A percentile compares a stretch with the other conserved stretches of the same genome.
Conservation (phyloP, 2,113 vertebrate genomes). For the Lagopus muta region DNA sequence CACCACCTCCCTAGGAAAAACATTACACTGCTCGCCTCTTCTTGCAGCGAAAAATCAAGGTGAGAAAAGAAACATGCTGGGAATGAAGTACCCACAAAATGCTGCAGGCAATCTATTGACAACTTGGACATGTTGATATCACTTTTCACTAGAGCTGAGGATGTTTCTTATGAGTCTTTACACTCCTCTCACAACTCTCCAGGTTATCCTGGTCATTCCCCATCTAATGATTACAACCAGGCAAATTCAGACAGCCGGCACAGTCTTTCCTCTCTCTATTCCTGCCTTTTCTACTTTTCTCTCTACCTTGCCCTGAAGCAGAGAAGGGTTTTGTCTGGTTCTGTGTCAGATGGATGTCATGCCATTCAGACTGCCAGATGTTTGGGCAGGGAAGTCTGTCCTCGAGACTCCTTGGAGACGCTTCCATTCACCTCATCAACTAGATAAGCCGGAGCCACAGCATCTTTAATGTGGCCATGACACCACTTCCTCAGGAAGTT, state of each 20-base stretch:
- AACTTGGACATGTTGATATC: background rate
- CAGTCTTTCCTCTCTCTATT: background rate
- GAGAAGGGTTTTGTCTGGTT: background rate
- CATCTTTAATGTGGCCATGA: background rate
- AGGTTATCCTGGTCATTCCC: background rate
- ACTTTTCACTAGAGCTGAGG: background rate
- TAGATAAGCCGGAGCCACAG: background rate
- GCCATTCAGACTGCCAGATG: background rate
- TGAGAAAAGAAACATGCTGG: background rate
- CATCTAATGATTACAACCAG: background rate
- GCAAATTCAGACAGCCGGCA: background rate
- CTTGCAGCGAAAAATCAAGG: background rate
- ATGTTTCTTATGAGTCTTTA: background rate
- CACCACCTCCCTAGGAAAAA: background rate
- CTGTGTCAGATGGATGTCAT: background rate
- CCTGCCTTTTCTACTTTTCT: background rate
- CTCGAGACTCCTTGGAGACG: background rate
- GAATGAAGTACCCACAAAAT: background rate
- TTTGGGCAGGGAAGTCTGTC: background rate
- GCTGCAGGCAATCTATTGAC: background rate
- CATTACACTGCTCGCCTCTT: background rate
- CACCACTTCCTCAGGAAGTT: background rate
- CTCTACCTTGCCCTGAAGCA: background rate
- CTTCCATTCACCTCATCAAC: background rate
- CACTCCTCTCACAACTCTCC: background rate